These are phyloP conservation scores for Microctonus hyperodae DNA, from an alignment of 2,888 invertebrate genomes.

Conservation along the genomic window DNA sequence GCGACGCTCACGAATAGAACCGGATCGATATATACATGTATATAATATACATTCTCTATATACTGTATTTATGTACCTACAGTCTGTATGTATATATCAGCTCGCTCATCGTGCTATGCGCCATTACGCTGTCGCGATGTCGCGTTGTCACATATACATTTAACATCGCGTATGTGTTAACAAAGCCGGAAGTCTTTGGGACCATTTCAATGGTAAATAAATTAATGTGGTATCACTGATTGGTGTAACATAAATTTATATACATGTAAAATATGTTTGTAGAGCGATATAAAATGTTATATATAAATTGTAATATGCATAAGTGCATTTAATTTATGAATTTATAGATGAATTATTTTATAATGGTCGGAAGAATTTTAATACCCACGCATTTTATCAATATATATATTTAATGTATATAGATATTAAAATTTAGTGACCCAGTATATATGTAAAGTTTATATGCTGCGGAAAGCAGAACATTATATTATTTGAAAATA, in stretches of 20 bases:
- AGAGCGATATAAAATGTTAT: not conserved
- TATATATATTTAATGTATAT: too few relatives aligned
- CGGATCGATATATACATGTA: constrained; percentile 17
- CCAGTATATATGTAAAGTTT: too few relatives aligned
- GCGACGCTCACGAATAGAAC: constrained; percentile 8
- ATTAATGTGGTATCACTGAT: constrained; percentile 20
- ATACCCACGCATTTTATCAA: too few relatives aligned
- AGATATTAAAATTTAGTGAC: too few relatives aligned
- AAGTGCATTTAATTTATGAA: constrained; percentile 8
- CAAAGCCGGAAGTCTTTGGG: constrained; percentile 38
- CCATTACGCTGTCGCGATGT: constrained; percentile 27
- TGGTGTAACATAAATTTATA: constrained; percentile 21
- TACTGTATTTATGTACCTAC: not conserved
- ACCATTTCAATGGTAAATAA: constrained; percentile 4
- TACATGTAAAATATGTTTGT: not conserved
- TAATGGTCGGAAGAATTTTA: not conserved
- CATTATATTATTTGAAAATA: too few relatives aligned
- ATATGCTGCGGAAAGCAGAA: too few relatives aligned
- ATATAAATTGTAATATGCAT: too few relatives aligned
- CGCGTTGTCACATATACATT: constrained; percentile 28
- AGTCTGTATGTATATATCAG: constrained; percentile 18
- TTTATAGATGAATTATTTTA: too few relatives aligned
- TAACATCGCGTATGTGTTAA: constrained; percentile 23
- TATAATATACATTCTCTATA: not conserved
- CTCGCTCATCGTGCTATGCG: constrained; percentile 6